phyloP scores from a whole-genome alignment of 2,797 vertebrate species.

The Hybognathus amarus region DNA sequence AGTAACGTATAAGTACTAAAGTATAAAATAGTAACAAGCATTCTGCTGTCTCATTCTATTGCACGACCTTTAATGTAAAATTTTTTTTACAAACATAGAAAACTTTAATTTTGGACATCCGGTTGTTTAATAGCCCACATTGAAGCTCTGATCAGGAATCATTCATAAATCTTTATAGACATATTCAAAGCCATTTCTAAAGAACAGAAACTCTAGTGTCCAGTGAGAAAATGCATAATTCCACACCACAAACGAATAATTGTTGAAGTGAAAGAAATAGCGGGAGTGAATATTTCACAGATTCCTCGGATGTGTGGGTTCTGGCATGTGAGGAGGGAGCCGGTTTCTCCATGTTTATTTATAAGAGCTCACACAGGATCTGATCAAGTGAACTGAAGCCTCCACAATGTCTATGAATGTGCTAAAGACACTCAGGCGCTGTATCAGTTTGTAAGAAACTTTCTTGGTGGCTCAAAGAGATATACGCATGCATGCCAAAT shows the following conservation, averaged over 20 bases:
- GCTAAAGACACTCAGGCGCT: constrained; percentile 40
- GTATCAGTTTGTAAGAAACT: neutral
- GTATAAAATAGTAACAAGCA: no score
- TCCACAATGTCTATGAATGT: constrained; percentile 61
- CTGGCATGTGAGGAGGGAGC: constrained; percentile 49
- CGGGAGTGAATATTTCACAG: constrained; percentile 70
- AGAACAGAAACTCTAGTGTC: constrained; percentile 61
- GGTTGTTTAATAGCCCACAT: neutral
- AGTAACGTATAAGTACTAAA: no score
- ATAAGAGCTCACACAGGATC: constrained; percentile 61
- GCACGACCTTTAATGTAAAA: neutral
- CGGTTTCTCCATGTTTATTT: constrained; percentile 68
- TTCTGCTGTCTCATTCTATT: neutral
- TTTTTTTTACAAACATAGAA: neutral
- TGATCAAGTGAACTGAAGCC: constrained; percentile 67
- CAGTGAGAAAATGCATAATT: constrained; percentile 72
- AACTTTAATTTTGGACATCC: neutral
- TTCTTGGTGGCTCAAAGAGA: neutral
- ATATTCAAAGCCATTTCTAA: constrained; percentile 63
- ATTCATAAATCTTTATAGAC: constrained; percentile 74
- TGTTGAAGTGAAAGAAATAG: constrained; percentile 67
- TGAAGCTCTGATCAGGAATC: constrained; percentile 4
- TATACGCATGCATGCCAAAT: neutral
- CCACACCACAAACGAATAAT: constrained; percentile 64
- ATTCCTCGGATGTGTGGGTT: constrained; percentile 56